Conservation (phyloP, 2,797 vertebrate species). For the Pangasius krempfi region DNA sequence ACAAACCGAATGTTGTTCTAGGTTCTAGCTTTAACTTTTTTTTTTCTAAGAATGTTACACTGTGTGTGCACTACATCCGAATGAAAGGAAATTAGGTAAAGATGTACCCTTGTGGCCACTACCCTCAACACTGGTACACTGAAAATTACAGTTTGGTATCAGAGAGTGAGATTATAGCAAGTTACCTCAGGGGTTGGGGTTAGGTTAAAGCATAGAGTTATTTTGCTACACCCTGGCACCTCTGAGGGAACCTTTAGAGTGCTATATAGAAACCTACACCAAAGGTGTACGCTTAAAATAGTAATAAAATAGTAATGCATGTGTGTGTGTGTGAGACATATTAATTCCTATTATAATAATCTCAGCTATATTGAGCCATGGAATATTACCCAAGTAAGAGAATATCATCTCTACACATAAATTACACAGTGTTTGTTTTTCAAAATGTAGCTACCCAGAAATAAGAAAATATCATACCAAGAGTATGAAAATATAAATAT, state of each 20-base stretch:
- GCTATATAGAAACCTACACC: not conserved
- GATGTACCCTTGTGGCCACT: not conserved
- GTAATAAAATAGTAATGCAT: not conserved
- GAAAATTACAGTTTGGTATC: not conserved
- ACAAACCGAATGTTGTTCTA: not conserved
- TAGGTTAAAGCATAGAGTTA: not conserved
- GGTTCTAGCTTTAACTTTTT: not conserved
- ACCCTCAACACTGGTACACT: not conserved
- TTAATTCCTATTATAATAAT: constrained; percentile 11
- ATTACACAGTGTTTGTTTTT: not conserved
- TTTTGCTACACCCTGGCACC: not conserved
- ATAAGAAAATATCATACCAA: not conserved
- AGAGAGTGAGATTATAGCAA: not conserved
- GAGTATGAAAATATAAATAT: not conserved
- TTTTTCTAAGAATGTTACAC: not conserved
- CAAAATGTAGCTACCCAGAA: not conserved
- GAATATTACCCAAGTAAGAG: not conserved
- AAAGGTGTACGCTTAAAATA: not conserved
- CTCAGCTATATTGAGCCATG: not conserved
- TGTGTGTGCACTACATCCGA: not conserved
- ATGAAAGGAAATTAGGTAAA: not conserved
- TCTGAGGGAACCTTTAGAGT: not conserved
- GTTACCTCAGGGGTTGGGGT: not conserved
- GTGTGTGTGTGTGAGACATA: not conserved
- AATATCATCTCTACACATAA: not conserved